A percentile compares a stretch with the other conserved stretches of the same genome.
Conservation (phyloP, 2,113 vertebrate genomes). For the Genyomyrus donnyi region DNA sequence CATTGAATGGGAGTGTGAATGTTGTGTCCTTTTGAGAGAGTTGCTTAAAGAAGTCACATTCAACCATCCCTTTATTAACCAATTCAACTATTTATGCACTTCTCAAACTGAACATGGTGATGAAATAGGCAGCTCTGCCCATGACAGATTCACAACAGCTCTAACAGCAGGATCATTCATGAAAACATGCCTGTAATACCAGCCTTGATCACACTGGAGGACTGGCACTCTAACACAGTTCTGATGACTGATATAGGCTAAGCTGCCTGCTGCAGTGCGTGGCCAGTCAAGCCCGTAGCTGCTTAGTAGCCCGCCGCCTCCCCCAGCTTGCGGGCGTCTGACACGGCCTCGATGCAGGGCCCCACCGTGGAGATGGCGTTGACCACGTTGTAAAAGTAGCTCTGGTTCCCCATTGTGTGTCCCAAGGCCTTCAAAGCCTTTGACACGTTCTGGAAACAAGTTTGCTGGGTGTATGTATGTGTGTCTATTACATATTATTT, state of each 20-base stretch:
- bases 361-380: constrained; percentile 68
- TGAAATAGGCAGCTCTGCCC: neutral
- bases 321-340: constrained; percentile 73
- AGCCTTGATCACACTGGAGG: neutral
- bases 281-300: neutral
- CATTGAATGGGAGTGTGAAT: neutral
- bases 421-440: constrained; percentile 49
- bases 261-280: neutral
- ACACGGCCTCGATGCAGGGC: constrained; percentile 64
- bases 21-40: neutral
- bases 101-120: neutral
- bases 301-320: constrained; percentile 71
- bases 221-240: neutral
- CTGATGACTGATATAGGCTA: neutral
- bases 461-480: too few relatives aligned
- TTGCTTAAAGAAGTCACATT: neutral
- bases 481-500: too few relatives aligned
- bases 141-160: neutral
- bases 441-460: constrained; percentile 49
- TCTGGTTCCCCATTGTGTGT: constrained; percentile 33
- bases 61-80: neutral
- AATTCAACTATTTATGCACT: neutral
- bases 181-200: neutral
- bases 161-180: neutral
- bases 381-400: constrained; percentile 59